Percentiles rank a stretch among this genome's conserved stretches.
These are phyloP conservation scores for Chascanopsetta lugubris DNA, from an alignment of 2,113 vertebrate species.

Conservation along the genomic window DNA sequence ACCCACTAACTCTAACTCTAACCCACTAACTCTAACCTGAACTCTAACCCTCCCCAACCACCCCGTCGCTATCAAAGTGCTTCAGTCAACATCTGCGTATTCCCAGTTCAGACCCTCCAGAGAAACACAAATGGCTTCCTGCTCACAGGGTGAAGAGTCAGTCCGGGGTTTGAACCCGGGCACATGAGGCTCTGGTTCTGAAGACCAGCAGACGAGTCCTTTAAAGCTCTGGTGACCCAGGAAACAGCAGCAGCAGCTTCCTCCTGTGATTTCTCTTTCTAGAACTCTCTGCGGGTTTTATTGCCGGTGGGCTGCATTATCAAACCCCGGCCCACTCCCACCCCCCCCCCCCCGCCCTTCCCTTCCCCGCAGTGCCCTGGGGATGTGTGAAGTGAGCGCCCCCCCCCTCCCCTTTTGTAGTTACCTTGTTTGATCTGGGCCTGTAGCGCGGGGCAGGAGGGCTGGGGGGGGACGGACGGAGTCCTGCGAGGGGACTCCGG, in stretches of 20 bases:
- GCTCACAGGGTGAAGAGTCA: too few relatives aligned
- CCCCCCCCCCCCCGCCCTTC: constrained; percentile 17
- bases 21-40: too few relatives aligned
- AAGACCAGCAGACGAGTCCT: constrained; percentile 18
- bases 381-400: constrained; percentile 55
- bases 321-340: constrained; percentile 37
- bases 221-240: constrained; percentile 36
- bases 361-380: constrained; percentile 49
- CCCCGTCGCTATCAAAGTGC: too few relatives aligned
- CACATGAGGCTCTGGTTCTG: too few relatives aligned
- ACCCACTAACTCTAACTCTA: too few relatives aligned
- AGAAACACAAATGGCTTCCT: too few relatives aligned
- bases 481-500: constrained; percentile 87
- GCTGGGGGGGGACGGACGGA: constrained; percentile 77
- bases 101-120: too few relatives aligned
- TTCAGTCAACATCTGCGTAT: too few relatives aligned
- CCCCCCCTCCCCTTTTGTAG: constrained; percentile 70
- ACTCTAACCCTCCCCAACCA: too few relatives aligned
- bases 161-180: too few relatives aligned
- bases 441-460: constrained; percentile 86
- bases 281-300: constrained; percentile 54
- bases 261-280: constrained; percentile 48
- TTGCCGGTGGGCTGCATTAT: constrained; percentile 77
- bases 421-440: constrained; percentile 99
- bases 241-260: constrained; percentile 56